These are phyloP conservation scores for Rhinogobius similis DNA, from an alignment of 2,113 vertebrate genomes.

Conservation along the genomic window DNA sequence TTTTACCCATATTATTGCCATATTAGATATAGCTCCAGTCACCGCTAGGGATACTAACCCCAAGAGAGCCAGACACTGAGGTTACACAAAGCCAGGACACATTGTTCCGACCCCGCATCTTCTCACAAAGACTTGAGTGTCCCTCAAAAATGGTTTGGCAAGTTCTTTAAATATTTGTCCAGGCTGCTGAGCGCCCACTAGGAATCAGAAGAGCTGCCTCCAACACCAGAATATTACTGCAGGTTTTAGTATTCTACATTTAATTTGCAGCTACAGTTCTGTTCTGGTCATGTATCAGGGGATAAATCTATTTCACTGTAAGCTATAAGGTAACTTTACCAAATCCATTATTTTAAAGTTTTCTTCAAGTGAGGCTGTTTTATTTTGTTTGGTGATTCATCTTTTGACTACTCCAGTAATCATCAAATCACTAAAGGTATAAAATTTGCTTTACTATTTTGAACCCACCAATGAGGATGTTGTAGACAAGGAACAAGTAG, in stretches of 20 bases:
- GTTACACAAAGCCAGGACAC: conserved; percentile 37
- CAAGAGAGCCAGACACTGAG: conserved; percentile 13
- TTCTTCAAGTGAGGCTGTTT: not conserved
- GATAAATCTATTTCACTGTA: too few relatives aligned
- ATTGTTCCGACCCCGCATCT: conserved; percentile 61
- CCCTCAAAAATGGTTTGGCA: conserved; percentile 61
- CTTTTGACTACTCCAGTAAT: too few relatives aligned
- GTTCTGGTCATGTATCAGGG: too few relatives aligned
- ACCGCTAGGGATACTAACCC: not conserved
- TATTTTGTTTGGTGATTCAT: too few relatives aligned
- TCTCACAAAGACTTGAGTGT: conserved; percentile 69
- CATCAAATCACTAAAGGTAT: too few relatives aligned
- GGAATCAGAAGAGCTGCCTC: conserved; percentile 15
- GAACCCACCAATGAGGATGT: too few relatives aligned
- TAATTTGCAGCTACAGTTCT: not conserved
- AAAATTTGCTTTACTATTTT: too few relatives aligned
- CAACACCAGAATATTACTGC: not conserved
- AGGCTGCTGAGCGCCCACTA: conserved; percentile 62
- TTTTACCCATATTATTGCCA: not conserved
- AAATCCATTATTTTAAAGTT: conserved; percentile 12
- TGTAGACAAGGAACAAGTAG: too few relatives aligned
- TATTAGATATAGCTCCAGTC: not conserved
- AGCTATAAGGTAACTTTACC: not conserved
- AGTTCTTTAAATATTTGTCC: conserved; percentile 72
- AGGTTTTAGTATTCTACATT: not conserved